These are phyloP conservation scores for Planococcus citri DNA, from an alignment of 1,140 invertebrate genomes.

Conservation along the genomic window DNA sequence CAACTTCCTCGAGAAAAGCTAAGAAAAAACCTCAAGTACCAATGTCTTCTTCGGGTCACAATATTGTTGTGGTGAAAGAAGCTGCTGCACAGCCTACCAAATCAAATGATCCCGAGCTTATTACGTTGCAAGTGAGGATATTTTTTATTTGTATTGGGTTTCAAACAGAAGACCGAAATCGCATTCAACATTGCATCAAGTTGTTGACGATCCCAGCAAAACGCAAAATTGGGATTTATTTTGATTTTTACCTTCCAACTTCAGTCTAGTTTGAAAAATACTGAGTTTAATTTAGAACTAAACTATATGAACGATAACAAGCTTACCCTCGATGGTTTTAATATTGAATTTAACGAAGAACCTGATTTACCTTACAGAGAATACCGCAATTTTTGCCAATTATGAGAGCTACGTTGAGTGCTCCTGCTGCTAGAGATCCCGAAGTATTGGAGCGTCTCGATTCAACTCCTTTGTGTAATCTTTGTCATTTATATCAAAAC, in stretches of 20 bases:
- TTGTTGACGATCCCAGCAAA: no score
- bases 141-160: no score
- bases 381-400: constrained; percentile 89
- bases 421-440: constrained; percentile 71
- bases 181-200: no score
- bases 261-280: no score
- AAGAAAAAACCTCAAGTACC: not conserved
- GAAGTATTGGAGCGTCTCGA: constrained; percentile 75
- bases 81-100: constrained; percentile 1
- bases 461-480: constrained; percentile 42
- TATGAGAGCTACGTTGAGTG: constrained; percentile 72
- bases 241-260: no score
- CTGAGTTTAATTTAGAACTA: no score
- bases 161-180: no score
- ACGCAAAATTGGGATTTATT: no score
- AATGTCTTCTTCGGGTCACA: constrained; percentile 10
- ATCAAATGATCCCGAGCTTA: not conserved
- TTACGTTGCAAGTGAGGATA: not conserved
- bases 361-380: constrained; percentile 44
- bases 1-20: not conserved
- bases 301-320: no score
- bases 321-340: no score
- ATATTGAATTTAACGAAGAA: no score
- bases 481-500: constrained; percentile 59
- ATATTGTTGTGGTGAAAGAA: constrained; percentile 22